Evolutionary conservation across 2,888 invertebrate genomes (phyloP).

Genomic region (Chaetogeoica ovagalla): DNA sequence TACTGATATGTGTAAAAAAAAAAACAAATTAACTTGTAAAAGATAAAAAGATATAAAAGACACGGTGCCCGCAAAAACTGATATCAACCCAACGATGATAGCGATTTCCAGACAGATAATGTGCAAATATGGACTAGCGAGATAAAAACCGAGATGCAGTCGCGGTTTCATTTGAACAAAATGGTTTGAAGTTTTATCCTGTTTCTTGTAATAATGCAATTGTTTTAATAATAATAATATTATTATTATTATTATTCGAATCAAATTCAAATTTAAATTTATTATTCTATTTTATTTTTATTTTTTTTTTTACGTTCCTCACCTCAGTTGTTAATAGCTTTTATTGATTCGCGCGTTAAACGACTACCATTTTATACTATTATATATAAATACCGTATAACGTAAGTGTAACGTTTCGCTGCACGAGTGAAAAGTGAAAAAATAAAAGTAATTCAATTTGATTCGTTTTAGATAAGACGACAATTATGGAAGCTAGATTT

Average conservation of each 20-base stretch:
- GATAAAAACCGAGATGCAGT: neutral
- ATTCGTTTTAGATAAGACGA: neutral
- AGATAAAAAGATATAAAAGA: too few relatives aligned
- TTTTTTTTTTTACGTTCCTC: neutral
- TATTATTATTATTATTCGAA: neutral
- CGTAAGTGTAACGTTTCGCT: neutral
- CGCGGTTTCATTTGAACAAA: conserved; percentile 10
- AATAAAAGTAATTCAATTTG: neutral
- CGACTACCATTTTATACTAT: neutral
- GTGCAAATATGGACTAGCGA: too few relatives aligned
- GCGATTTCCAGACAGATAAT: neutral
- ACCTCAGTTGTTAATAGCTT: neutral
- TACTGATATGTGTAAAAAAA: neutral
- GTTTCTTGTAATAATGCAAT: too few relatives aligned
- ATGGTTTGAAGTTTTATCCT: neutral
- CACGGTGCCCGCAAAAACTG: too few relatives aligned
- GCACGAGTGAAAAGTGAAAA: too few relatives aligned
- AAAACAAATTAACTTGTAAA: too few relatives aligned
- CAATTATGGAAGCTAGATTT: conserved; percentile 36
- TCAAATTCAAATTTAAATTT: neutral
- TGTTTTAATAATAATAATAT: neutral
- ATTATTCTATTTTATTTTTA: neutral
- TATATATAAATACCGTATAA: neutral
- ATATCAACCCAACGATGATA: neutral
- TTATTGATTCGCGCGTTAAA: neutral